Evolutionary conservation across 1,140 invertebrate species (phyloP).

Genomic region (Gonatopus flavifemur): DNA sequence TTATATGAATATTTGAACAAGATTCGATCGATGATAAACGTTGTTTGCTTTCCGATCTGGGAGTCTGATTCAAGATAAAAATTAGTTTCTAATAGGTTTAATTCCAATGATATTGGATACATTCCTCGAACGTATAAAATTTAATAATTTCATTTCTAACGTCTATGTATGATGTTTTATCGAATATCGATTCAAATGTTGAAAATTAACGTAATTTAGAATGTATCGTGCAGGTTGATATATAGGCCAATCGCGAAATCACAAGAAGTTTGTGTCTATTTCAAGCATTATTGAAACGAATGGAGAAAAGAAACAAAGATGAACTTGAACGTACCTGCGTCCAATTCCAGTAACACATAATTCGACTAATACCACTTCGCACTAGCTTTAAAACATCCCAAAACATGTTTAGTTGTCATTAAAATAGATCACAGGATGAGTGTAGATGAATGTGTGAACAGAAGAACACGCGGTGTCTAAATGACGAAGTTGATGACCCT

Average conservation of each 20-base stretch:
- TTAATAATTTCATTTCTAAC: too few species aligned
- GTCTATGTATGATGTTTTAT: background rate
- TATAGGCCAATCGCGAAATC: background rate
- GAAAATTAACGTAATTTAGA: background rate
- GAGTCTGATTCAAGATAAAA: too few species aligned
- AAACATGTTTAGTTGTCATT: conserved; percentile 26
- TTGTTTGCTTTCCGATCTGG: too few species aligned
- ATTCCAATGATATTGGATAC: too few species aligned
- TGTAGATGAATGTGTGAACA: conserved; percentile 11
- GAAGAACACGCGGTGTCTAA: conserved; percentile 6
- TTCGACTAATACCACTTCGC: conserved; percentile 13
- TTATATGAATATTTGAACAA: too few species aligned
- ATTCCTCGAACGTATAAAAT: too few species aligned
- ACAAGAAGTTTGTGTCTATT: background rate
- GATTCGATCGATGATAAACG: too few species aligned
- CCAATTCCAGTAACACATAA: conserved; percentile 22
- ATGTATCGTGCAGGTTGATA: background rate
- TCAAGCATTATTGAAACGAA: background rate
- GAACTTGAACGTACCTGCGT: conserved; percentile 33
- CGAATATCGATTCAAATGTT: background rate
- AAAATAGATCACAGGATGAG: background rate
- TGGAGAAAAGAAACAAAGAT: too few species aligned
- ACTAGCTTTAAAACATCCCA: conserved; percentile 30
- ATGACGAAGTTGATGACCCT: conserved; percentile 22
- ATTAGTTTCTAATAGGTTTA: too few species aligned